phyloP scores from a whole-genome alignment of 2,797 vertebrate genomes.

The Chaunax sp. region DNA sequence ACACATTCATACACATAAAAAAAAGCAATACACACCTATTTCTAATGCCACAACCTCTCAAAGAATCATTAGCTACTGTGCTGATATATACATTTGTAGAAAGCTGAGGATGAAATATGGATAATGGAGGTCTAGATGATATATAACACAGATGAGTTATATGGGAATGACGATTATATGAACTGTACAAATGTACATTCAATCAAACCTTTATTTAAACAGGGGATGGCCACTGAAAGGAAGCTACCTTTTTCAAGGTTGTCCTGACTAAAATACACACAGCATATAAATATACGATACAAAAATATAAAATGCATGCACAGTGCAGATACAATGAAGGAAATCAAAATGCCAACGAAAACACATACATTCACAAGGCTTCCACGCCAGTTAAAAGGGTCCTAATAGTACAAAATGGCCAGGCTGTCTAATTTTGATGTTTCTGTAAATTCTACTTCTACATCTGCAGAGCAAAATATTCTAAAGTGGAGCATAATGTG shows the following conservation, averaged over 20 bases:
- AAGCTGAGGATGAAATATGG: slow-evolving; percentile 22
- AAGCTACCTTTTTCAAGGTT: not conserved
- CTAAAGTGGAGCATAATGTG: too few species aligned
- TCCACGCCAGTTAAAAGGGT: too few species aligned
- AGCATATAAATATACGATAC: too few species aligned
- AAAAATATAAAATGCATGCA: too few species aligned
- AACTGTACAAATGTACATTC: not conserved
- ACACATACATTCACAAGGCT: too few species aligned
- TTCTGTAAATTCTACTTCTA: not conserved
- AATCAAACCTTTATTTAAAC: not conserved
- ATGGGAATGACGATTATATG: not conserved
- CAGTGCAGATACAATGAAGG: too few species aligned
- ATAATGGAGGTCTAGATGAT: slow-evolving; percentile 29
- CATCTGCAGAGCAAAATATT: too few species aligned
- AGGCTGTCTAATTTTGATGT: not conserved
- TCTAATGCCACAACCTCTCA: slow-evolving; percentile 15
- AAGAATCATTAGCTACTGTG: slow-evolving; percentile 30
- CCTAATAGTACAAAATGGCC: too few species aligned
- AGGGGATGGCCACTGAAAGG: not conserved
- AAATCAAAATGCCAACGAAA: too few species aligned
- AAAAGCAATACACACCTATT: not conserved
- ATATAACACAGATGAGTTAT: not conserved
- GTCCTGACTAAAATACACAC: not conserved
- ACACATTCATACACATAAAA: not conserved
- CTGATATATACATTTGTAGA: slow-evolving; percentile 21